Base-by-base conservation (phyloP, 2,113 vertebrate species). In the Nesogale talazaci region DNA sequence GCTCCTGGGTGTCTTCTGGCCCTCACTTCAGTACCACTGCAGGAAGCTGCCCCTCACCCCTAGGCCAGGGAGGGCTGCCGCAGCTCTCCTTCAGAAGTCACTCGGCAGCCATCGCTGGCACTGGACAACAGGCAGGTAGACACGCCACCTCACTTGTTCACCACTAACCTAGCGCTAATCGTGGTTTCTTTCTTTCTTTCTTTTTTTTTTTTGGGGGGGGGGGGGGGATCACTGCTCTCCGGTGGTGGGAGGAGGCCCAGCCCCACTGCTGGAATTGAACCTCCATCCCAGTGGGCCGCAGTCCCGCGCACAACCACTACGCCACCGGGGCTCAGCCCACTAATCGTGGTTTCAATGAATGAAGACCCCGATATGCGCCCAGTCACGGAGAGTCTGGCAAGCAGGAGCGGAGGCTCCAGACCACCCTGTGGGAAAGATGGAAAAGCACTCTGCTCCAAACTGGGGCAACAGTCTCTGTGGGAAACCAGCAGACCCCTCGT, bases 21-120 rank as follows among this genome's bases (percentile, higher is more conserved):
- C n/a, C 85, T 76, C 57, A 91, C 40, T 52, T 77, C 86, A 89
- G 69, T 74, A 56, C 40, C 78, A 89, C 36, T 61, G 70, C 31
- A 42, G 38, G 46, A 36, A 36, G 76, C 59, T 74, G 70, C 89
- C n/a, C 40, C 25, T 70, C 76, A 25, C 70, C 61, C 91, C 56
- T 12, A 42, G 81, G 69, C 72, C 56, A 61, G 36, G 56, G 61
- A 90, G 23, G 9, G 19, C 72, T 31, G 36, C 72, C 31, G 36
- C 12, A 6, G 77, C 63, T 59, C 72, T 79, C 16, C 81, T 63
- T 84, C 61, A 6, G 11, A 63, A 72, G 46, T 22, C 19, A 31
- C 27, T 40, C 40, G 56, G 3, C 31, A 15, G 38, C 63, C 23
- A 3, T 36, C 59, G 59, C 77, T 65, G 42, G 52, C 61, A 29